These are phyloP conservation scores for Crenichthys baileyi DNA, from an alignment of 2,797 vertebrate genomes.

Conservation along the genomic window DNA sequence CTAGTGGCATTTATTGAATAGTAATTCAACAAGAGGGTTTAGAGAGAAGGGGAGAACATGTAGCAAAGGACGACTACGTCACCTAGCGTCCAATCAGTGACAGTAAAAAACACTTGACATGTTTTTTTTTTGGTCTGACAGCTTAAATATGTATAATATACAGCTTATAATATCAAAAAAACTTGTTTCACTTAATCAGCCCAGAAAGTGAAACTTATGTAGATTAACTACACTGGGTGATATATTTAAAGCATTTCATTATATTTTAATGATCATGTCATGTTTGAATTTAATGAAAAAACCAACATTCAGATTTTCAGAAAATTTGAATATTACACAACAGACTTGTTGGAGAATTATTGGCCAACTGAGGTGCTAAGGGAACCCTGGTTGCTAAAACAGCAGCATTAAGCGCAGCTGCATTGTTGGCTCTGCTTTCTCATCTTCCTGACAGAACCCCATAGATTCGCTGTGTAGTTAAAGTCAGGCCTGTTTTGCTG, in stretches of 20 bases:
- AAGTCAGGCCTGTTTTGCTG: neutral
- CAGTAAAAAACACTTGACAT: neutral
- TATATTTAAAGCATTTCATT: neutral
- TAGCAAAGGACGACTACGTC: too few relatives aligned
- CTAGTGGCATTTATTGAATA: neutral
- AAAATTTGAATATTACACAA: neutral
- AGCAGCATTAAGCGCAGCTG: neutral
- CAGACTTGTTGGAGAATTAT: neutral
- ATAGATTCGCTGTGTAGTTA: neutral
- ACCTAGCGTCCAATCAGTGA: too few relatives aligned
- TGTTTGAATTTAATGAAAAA: neutral
- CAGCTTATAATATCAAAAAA: neutral
- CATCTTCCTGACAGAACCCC: neutral
- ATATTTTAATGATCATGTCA: neutral
- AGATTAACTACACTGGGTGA: neutral
- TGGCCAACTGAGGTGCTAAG: neutral
- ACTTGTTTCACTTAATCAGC: too few relatives aligned
- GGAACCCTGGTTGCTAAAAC: neutral
- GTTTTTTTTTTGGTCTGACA: neutral
- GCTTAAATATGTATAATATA: too few relatives aligned
- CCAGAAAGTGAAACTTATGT: neutral
- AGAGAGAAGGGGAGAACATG: too few relatives aligned
- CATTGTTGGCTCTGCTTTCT: neutral
- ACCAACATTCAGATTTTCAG: neutral
- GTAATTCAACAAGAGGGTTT: too few relatives aligned